Percentiles rank a stretch among this genome's conserved stretches.
Conservation (phyloP, 2,797 vertebrate genomes). For the Ptychadena robeensis region DNA sequence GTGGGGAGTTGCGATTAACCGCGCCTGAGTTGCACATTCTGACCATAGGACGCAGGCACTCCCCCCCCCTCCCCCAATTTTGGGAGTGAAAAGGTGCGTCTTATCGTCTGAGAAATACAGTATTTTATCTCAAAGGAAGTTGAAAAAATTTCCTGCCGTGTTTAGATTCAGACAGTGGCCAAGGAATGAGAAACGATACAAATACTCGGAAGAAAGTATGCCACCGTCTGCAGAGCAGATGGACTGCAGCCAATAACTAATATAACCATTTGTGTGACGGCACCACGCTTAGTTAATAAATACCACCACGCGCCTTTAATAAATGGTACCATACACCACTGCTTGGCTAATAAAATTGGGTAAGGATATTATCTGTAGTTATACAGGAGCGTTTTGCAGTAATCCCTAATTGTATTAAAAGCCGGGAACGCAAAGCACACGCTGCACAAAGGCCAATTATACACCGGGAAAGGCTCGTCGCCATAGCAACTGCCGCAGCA, state of each 20-base stretch:
- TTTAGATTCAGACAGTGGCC: too few relatives aligned
- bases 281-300: background rate
- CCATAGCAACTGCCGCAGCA: slow-evolving; percentile 57
- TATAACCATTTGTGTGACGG: background rate
- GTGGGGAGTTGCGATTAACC: too few relatives aligned
- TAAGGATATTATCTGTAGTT: background rate
- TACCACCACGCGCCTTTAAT: background rate
- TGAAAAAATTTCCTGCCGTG: too few relatives aligned
- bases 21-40: too few relatives aligned
- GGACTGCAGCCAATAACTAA: background rate
- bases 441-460: slow-evolving; percentile 46
- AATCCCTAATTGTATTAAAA: slow-evolving; percentile 56
- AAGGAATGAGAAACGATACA: too few relatives aligned
- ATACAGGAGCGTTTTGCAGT: slow-evolving; percentile 12
- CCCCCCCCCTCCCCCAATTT: too few relatives aligned
- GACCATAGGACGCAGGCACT: too few relatives aligned
- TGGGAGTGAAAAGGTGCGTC: too few relatives aligned
- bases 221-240: background rate
- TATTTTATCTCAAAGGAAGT: too few relatives aligned
- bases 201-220: background rate
- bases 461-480: slow-evolving; percentile 17
- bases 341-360: background rate
- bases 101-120: too few relatives aligned
- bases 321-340: background rate
- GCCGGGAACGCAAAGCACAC: slow-evolving; percentile 16